Base-by-base conservation (phyloP, 2,797 vertebrate genomes). In the Sciaenops ocellatus region DNA sequence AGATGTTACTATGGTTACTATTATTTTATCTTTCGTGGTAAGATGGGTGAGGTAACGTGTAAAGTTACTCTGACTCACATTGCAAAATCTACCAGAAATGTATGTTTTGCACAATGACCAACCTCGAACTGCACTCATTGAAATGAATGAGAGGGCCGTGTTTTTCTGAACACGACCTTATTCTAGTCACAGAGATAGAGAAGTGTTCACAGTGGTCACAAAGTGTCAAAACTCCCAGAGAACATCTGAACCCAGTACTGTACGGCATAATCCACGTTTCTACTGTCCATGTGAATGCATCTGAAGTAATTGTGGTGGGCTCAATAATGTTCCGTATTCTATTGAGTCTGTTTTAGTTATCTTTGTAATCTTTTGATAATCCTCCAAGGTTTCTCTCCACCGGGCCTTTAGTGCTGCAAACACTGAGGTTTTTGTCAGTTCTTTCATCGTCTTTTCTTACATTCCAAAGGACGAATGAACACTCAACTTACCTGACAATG, bases 351-450 rank as follows among this genome's bases (percentile, higher is more conserved):
- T 69, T 73, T 57, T 30, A 60, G 44, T 76, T 20, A 28, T 26
- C 24, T 16, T 30, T 54, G 16, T 15, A 18, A 38, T 44, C 47
- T 65, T 16, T 79, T 70, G 48, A 73, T 76, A 68, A 57, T 57
- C 38, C 10, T 50, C 38, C 69, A 81, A 79, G 60, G 75, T 66
- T 76, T 57, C 52, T 55, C 22, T 70, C 13, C 63, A 67, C 26
- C 3, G 24, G 52, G 8, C 17, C 22, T 50, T 78, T 28, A 56
- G 59, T 22, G 22, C 41, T 59, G 26, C 38, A 8, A 80, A 69
- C 52, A 71, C 18, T 60, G 38, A 12, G 51, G 28, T 46, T 62
- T 38, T 69, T 59, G 51, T 80, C 15, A 52, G 20, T 48, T 69
- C 62, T 72, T 82, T 73, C 16, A 70, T 22, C 48, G 6, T 24